phyloP scores from a whole-genome alignment of 2,797 vertebrate genomes.

The Gymnothorax reevesii region DNA sequence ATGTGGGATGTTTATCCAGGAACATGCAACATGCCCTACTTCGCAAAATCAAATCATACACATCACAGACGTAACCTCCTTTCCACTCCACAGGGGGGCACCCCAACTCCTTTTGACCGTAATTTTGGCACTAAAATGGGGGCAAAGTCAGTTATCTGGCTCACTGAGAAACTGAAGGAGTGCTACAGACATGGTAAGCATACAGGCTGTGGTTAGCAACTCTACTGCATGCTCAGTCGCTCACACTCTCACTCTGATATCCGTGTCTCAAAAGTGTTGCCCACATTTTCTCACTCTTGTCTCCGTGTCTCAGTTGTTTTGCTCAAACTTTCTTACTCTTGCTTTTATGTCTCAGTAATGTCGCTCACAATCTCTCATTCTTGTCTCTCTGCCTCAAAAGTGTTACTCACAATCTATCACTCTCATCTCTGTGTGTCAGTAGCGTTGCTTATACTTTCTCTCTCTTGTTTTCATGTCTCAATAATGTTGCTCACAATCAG shows the following conservation, averaged over 20 bases:
- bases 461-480: slow-evolving; percentile 3
- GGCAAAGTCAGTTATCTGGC: slow-evolving; percentile 88
- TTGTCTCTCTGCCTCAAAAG: not conserved
- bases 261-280: not conserved
- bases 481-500: not conserved
- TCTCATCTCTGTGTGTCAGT: not conserved
- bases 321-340: too few species aligned
- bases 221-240: not conserved
- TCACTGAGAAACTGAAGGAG: slow-evolving; percentile 87
- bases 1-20: too few species aligned
- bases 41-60: too few species aligned
- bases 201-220: too few species aligned
- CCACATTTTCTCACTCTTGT: not conserved
- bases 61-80: not conserved
- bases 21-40: too few species aligned
- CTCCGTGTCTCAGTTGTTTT: too few species aligned
- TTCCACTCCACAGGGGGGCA: slow-evolving; percentile 77
- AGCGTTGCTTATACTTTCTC: not conserved
- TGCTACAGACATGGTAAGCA: slow-evolving; percentile 85
- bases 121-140: slow-evolving; percentile 97
- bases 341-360: not conserved
- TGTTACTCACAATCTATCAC: not conserved
- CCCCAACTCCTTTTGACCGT: slow-evolving; percentile 90
- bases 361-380: not conserved
- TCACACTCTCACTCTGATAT: slow-evolving; percentile 13